Conservation (phyloP, 37 sponge, comb jelly and placozoan species). For the Agelas oroides region DNA sequence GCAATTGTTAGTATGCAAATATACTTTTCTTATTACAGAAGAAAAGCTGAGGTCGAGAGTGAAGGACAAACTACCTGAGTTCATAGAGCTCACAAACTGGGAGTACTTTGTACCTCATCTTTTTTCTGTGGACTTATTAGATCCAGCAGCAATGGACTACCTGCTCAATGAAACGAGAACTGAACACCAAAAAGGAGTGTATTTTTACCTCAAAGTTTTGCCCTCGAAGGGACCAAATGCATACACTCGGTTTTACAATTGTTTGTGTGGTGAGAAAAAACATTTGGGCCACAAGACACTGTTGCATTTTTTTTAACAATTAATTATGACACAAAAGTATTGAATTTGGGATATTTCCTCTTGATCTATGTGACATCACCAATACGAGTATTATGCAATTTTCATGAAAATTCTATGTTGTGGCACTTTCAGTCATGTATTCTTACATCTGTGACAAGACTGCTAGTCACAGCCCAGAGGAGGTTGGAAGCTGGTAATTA, state of each 20-base stretch:
- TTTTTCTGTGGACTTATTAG: background rate
- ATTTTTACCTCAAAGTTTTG: background rate
- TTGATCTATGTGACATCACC: too few species aligned
- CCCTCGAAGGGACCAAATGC: background rate
- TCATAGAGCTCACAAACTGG: background rate
- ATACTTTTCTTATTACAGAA: too few species aligned
- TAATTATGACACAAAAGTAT: background rate
- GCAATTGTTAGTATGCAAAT: too few species aligned
- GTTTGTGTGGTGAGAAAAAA: background rate
- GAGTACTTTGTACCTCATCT: background rate
- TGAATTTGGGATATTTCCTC: too few species aligned
- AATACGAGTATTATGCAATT: too few species aligned
- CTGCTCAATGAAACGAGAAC: background rate
- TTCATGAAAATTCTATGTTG: too few species aligned
- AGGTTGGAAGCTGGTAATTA: too few species aligned
- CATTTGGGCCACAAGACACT: background rate
- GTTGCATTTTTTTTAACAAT: background rate
- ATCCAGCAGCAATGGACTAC: background rate
- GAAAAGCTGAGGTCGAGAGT: background rate
- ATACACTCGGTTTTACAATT: background rate
- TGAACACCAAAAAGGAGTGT: background rate
- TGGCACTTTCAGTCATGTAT: too few species aligned
- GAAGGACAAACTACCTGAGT: background rate
- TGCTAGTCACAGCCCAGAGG: too few species aligned
- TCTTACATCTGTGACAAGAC: too few species aligned